Conservation (phyloP, 2,888 invertebrate genomes). For the Dryobota labecula region DNA sequence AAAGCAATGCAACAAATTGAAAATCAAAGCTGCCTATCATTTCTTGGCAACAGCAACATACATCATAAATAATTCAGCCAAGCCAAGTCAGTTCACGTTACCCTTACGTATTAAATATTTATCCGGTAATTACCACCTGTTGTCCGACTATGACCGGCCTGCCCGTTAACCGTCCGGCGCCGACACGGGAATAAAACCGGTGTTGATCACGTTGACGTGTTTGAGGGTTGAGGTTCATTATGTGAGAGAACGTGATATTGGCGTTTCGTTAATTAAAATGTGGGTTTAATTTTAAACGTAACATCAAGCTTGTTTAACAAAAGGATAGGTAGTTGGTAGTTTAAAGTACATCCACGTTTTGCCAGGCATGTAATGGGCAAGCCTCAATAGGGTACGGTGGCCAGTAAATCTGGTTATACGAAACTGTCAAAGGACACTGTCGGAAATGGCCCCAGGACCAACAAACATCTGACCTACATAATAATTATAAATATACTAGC, state of each 20-base stretch:
- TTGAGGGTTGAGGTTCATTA: slow-evolving; percentile 19
- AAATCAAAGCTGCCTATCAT: slow-evolving; percentile 10
- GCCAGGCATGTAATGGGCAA: neutral
- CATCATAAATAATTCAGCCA: slow-evolving; percentile 48
- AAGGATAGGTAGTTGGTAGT: neutral
- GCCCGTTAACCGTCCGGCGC: neutral
- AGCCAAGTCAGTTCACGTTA: slow-evolving; percentile 20
- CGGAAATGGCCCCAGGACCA: too few species aligned
- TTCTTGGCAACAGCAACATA: slow-evolving; percentile 3
- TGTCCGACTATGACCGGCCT: slow-evolving; percentile 19
- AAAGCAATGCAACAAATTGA: neutral
- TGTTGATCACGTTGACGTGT: slow-evolving; percentile 10
- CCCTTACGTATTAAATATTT: slow-evolving; percentile 48
- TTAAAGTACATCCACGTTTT: too few species aligned
- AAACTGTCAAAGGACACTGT: too few species aligned
- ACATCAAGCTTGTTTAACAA: neutral
- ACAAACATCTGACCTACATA: too few species aligned
- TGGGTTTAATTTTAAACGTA: slow-evolving; percentile 16
- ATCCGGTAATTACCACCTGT: slow-evolving; percentile 53
- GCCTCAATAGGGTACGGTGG: neutral
- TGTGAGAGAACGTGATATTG: slow-evolving; percentile 22
- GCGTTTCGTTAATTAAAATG: slow-evolving; percentile 28
- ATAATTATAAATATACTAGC: too few species aligned
- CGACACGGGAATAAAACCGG: slow-evolving; percentile 30
- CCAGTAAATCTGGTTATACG: too few species aligned